Evolutionary conservation across 2,888 invertebrate genomes (phyloP).

Genomic region (Troides helena): DNA sequence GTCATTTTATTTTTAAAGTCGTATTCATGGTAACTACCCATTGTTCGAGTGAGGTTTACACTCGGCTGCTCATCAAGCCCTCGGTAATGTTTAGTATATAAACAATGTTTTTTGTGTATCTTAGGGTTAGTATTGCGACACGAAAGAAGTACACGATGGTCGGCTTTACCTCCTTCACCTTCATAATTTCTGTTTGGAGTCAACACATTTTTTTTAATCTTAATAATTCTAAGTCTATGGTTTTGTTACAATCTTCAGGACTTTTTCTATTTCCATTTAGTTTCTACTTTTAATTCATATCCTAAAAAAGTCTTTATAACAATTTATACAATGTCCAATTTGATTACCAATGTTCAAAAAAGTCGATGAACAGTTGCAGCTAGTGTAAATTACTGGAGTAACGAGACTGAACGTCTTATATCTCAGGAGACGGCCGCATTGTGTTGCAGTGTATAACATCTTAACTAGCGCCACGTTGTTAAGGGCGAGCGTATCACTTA

Average conservation of each 20-base stretch:
- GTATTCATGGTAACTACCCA: conserved; percentile 24
- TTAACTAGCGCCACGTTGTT: no score
- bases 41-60: conserved; percentile 26
- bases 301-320: no score
- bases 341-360: no score
- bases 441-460: no score
- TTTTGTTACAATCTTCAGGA: neutral
- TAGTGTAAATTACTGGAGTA: no score
- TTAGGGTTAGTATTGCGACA: conserved; percentile 7
- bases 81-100: conserved; percentile 31
- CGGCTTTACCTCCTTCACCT: conserved; percentile 1
- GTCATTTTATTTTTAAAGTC: neutral
- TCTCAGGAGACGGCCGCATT: no score
- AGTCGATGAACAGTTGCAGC: no score
- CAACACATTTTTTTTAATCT: neutral
- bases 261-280: no score
- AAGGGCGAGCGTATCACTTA: no score
- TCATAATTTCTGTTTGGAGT: neutral
- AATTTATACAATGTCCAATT: no score
- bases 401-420: no score
- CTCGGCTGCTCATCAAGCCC: conserved; percentile 25
- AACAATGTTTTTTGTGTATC: conserved; percentile 30
- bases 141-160: neutral
- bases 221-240: neutral
- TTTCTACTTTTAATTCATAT: no score